Conservation (phyloP, 2,113 vertebrate species). For the Panurus biarmicus region DNA sequence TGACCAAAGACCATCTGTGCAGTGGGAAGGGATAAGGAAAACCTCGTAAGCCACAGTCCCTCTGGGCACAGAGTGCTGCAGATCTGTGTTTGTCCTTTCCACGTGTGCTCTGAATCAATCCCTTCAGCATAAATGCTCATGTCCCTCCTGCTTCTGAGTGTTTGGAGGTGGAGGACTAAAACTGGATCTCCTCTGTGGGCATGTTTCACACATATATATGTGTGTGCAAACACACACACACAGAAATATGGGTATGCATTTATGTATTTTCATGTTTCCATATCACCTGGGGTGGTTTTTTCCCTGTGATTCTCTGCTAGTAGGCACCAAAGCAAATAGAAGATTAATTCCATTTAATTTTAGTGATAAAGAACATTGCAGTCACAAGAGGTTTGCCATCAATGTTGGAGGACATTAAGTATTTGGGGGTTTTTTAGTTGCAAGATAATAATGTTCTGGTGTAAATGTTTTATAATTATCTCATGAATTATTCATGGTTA, state of each 20-base stretch:
- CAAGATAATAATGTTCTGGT: conserved; percentile 45
- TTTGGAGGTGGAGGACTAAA: background rate
- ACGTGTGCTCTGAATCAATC: accelerated
- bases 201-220: background rate
- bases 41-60: background rate
- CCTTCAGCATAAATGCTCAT: background rate
- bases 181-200: background rate
- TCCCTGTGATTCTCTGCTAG: background rate
- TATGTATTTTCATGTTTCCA: background rate
- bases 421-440: background rate
- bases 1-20: background rate
- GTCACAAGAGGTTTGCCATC: conserved; percentile 5
- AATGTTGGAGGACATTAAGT: background rate
- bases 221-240: background rate
- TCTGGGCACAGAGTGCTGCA: background rate
- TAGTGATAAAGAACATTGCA: background rate
- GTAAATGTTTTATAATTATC: conserved; percentile 66
- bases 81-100: background rate
- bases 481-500: conserved; percentile 63
- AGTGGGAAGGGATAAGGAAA: background rate
- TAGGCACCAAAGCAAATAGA: background rate
- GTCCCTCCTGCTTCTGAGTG: background rate
- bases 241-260: accelerated
- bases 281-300: background rate
- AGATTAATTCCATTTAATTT: conserved; percentile 37